Conservation (phyloP, 2,888 invertebrate genomes). For the Drosophila fulvimacula region DNA sequence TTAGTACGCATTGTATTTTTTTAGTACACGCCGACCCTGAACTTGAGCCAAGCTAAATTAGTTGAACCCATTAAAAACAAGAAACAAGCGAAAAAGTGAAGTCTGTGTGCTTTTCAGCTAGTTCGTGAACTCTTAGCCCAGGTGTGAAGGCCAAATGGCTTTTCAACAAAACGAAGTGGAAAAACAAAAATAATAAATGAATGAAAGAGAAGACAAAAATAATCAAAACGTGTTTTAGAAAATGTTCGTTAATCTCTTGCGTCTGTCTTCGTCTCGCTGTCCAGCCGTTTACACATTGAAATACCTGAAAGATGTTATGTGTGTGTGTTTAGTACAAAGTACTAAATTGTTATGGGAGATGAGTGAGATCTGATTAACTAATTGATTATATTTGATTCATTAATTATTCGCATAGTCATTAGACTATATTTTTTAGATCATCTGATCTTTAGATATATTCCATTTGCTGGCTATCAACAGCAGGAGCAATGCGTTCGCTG, state of each 20-base stretch:
- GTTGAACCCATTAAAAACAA: conserved; percentile 61
- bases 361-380: no score
- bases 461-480: conserved; percentile 7
- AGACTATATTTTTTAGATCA: no score
- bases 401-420: no score
- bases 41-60: conserved; percentile 66
- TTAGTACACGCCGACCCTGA: conserved; percentile 62
- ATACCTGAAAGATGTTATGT: conserved; percentile 6
- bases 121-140: conserved; percentile 74
- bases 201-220: conserved; percentile 9
- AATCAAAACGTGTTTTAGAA: conserved; percentile 50
- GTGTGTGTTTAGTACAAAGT: no score
- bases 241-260: conserved; percentile 40
- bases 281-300: conserved; percentile 44
- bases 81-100: conserved; percentile 22
- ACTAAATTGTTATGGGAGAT: no score
- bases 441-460: conserved; percentile 9
- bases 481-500: background rate
- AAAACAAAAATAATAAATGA: conserved; percentile 5
- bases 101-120: conserved; percentile 41
- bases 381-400: no score
- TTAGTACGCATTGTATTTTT: conserved; percentile 33
- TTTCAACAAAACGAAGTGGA: conserved; percentile 22
- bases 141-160: conserved; percentile 71
- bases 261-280: conserved; percentile 8